Base-by-base conservation (phyloP, 2,797 vertebrate genomes). In the Xiphorhynchus erythropygius region DNA sequence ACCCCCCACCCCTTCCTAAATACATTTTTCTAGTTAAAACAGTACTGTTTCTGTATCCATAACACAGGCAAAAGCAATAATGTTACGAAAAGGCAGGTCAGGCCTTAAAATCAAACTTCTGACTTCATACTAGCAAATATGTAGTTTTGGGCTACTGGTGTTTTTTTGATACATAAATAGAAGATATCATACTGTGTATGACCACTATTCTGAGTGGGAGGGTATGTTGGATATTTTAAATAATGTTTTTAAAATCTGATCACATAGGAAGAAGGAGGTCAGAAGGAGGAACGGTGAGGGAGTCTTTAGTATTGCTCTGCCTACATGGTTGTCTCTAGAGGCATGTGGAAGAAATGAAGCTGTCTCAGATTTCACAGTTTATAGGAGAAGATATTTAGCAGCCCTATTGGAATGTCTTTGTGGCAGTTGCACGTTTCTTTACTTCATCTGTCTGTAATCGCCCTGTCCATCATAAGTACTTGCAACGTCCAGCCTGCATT, bases 351-450 rank as follows among this genome's bases (percentile, higher is more conserved):
- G n/a, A 80, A 74, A 74, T 47, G 13, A 70, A 77, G 30, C 39
- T 35, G 7, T 74, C 18, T 59, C 57, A 53, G 13, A 47, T 92
- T 74, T 86, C 60, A 57, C 7, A 55, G 33, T 86, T 67, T 75
- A 32, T 47, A 28, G 49, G 37, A 63, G 62, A 77, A 63, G 37
- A 63, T 49, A 25, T 46, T 63, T 75, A 47, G 39, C 78, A 89
- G 49, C 41, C 77, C 56, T 7, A 2, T 7, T 0, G 1, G 65
- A 75, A 56, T 56, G 23, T n/a, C 50, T 63, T 27, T 19, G 1
- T 47, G 42, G 64, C 68, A 90, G 19, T 47, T 81, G 62, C 44
- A 67, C 47, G 25, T 91, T 88, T 56, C 39, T 85, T 71, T 47
- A 0, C 47, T 86, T 94, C 53, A 33, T 63, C 44, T 80, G 7